Evolutionary conservation across 2,113 vertebrate genomes (phyloP).

Genomic region (Ailuropoda melanoleuca): DNA sequence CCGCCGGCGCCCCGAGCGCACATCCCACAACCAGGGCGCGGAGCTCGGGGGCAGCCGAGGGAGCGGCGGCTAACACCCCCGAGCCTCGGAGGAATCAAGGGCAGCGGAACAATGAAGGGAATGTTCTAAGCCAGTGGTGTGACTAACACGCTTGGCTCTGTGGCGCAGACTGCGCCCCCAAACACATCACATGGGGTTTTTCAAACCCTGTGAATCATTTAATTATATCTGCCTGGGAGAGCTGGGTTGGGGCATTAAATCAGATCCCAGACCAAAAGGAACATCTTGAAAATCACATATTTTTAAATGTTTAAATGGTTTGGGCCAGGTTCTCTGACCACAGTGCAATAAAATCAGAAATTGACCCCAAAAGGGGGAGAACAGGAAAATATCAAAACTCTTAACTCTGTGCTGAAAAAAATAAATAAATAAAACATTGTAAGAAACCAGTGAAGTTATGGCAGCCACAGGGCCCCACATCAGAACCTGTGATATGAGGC

Average conservation of each 20-base stretch:
- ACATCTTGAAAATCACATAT: not conserved
- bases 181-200: not conserved
- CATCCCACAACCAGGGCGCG: accelerated
- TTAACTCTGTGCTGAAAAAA: not conserved
- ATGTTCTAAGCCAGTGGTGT: accelerated
- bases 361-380: not conserved
- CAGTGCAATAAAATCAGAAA: not conserved
- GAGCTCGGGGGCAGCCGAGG: not conserved
- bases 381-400: not conserved
- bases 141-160: not conserved
- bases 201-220: not conserved
- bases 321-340: not conserved
- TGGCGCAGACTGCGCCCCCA: accelerated
- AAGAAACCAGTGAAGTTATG: not conserved
- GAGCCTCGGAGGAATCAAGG: not conserved
- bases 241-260: not conserved
- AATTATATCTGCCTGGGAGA: not conserved
- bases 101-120: no score
- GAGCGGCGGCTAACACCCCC: accelerated
- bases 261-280: not conserved
- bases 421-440: not conserved
- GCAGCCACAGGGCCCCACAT: no score
- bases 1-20: accelerated
- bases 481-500: no score
- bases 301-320: not conserved